Evolutionary conservation across 2,113 vertebrate genomes (phyloP).

Genomic region (Cardinalis cardinalis): DNA sequence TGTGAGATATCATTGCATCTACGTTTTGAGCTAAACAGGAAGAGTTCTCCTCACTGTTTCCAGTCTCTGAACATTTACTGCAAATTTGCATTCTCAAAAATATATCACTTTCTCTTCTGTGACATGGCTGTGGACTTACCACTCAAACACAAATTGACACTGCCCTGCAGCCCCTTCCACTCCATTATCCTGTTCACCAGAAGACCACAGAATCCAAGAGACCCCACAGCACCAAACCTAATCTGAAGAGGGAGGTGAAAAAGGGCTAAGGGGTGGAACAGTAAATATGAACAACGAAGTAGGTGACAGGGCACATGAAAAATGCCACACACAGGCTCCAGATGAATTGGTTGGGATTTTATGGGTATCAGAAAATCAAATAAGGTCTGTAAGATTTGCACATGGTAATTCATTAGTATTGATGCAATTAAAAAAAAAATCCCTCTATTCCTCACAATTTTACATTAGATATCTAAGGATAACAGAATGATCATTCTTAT

Average conservation of each 20-base stretch:
- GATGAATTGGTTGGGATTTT: rapidly evolving
- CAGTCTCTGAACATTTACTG: not conserved
- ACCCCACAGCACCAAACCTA: rapidly evolving
- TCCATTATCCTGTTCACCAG: not conserved
- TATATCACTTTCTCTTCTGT: not conserved
- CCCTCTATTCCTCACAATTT: not conserved
- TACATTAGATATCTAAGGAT: not conserved
- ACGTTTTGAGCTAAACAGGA: not conserved
- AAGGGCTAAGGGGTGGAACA: not conserved
- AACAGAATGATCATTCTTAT: not conserved
- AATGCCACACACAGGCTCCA: not conserved
- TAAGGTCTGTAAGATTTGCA: not conserved
- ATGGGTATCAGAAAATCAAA: not conserved
- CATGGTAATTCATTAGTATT: not conserved
- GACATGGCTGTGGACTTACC: not conserved
- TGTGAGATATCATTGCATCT: not conserved
- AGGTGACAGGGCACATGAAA: not conserved
- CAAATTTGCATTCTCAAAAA: not conserved
- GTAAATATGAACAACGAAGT: not conserved
- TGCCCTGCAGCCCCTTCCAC: not conserved
- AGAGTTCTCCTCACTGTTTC: not conserved
- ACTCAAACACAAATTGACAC: not conserved
- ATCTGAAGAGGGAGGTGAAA: not conserved
- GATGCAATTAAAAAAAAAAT: not conserved
- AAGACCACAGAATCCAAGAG: not conserved